phyloP scores from a whole-genome alignment of 1,140 invertebrate species.

The Trypoxylus dichotomus region DNA sequence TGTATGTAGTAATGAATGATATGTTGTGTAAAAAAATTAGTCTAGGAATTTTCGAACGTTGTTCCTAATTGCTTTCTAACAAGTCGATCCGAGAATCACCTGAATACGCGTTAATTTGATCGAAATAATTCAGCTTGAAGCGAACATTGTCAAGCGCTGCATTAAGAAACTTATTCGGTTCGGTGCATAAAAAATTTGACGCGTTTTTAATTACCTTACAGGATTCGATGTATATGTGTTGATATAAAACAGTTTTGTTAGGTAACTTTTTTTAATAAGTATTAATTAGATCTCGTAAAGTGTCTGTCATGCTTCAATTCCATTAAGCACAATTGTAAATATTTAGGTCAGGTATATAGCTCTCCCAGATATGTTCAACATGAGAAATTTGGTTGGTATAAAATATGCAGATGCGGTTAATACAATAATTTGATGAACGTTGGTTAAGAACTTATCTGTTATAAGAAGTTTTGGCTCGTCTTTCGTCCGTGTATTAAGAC shows the following conservation, averaged over 20 bases:
- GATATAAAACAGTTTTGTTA: background rate
- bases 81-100: conserved; percentile 1
- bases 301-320: background rate
- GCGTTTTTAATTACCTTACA: background rate
- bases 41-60: background rate
- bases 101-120: background rate
- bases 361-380: too few relatives aligned
- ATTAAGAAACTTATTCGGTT: background rate
- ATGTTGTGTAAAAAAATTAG: background rate
- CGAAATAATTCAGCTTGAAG: background rate
- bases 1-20: background rate
- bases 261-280: background rate
- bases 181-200: background rate
- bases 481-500: too few relatives aligned
- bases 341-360: background rate
- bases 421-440: too few relatives aligned
- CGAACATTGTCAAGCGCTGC: background rate
- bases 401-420: too few relatives aligned
- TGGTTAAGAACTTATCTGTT: too few relatives aligned
- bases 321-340: background rate
- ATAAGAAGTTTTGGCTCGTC: too few relatives aligned
- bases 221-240: background rate
- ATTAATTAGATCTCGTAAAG: background rate
- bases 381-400: too few relatives aligned
- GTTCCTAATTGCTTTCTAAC: conserved; percentile 4